A percentile compares a stretch with the other conserved stretches of the same genome.
Evolutionary conservation across 2,888 invertebrate genomes (phyloP).

Genomic region (Amphipyra berbera): DNA sequence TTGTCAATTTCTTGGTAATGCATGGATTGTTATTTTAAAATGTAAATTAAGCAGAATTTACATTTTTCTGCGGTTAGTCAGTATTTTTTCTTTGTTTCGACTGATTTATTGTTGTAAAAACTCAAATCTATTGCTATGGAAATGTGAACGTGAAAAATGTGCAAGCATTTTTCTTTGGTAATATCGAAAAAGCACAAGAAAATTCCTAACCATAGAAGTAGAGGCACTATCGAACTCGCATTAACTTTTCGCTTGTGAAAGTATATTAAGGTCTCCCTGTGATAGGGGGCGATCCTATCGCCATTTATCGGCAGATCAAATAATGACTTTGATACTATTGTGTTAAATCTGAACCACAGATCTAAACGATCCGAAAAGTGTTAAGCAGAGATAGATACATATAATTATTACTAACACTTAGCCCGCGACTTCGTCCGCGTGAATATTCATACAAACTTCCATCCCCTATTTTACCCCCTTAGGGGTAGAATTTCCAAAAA

Average conservation of each 20-base stretch:
- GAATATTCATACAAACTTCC: too few species aligned
- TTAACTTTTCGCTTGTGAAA: conserved; percentile 19
- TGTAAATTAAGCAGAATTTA: not conserved
- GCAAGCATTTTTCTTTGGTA: not conserved
- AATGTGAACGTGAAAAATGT: not conserved
- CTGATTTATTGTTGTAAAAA: not conserved
- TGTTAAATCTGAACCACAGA: too few species aligned
- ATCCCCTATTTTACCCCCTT: too few species aligned
- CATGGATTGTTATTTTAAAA: not conserved
- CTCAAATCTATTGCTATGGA: not conserved
- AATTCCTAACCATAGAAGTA: too few species aligned
- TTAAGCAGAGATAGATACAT: too few species aligned
- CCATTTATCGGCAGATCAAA: conserved; percentile 20
- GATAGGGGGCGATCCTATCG: conserved; percentile 19
- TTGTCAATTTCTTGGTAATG: conserved; percentile 16
- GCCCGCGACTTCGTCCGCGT: too few species aligned
- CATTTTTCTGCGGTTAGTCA: not conserved
- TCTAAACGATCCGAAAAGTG: too few species aligned
- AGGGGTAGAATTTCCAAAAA: too few species aligned
- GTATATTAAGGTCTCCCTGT: conserved; percentile 7
- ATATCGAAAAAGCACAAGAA: too few species aligned
- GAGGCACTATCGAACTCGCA: not conserved
- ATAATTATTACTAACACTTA: too few species aligned
- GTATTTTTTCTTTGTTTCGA: not conserved
- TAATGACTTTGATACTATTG: conserved; percentile 24